Percentiles rank a stretch among this genome's conserved stretches.
Conservation (phyloP, 1,140 invertebrate genomes). For the Cydia amplana region DNA sequence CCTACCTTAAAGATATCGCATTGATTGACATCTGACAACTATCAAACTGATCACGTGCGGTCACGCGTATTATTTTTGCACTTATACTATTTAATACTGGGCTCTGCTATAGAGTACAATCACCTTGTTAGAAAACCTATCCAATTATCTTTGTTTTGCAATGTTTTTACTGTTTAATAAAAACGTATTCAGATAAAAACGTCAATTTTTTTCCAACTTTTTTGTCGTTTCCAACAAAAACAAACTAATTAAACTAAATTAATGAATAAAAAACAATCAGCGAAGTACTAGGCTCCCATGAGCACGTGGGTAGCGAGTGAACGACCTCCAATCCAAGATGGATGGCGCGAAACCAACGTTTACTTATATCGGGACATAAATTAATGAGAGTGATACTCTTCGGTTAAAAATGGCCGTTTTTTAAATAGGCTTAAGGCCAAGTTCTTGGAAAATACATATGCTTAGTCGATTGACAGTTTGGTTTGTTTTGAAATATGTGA, state of each 20-base stretch:
- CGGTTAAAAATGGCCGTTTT: slow-evolving; percentile 26
- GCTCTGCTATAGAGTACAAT: background rate
- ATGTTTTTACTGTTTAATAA: background rate
- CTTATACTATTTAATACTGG: background rate
- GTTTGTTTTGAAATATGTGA: no score
- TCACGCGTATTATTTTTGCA: background rate
- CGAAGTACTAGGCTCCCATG: slow-evolving; percentile 24
- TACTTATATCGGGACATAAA: slow-evolving; percentile 23
- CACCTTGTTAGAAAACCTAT: background rate
- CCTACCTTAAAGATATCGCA: background rate
- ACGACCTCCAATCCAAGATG: background rate
- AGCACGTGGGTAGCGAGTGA: slow-evolving; percentile 18
- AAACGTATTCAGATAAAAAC: background rate
- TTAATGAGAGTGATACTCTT: slow-evolving; percentile 26
- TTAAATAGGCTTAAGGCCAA: background rate
- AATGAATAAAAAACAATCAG: slow-evolving; percentile 28
- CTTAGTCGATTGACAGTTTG: background rate
- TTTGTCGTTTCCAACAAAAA: slow-evolving; percentile 15
- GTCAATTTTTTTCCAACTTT: background rate
- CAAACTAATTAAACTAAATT: slow-evolving; percentile 31
- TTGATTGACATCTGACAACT: background rate
- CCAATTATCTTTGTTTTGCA: slow-evolving; percentile 13
- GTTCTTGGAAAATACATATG: background rate
- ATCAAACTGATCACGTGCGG: background rate
- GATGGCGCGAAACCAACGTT: slow-evolving; percentile 30